Base-by-base conservation (phyloP, 1,140 invertebrate genomes). In the Saccostrea glomerata region DNA sequence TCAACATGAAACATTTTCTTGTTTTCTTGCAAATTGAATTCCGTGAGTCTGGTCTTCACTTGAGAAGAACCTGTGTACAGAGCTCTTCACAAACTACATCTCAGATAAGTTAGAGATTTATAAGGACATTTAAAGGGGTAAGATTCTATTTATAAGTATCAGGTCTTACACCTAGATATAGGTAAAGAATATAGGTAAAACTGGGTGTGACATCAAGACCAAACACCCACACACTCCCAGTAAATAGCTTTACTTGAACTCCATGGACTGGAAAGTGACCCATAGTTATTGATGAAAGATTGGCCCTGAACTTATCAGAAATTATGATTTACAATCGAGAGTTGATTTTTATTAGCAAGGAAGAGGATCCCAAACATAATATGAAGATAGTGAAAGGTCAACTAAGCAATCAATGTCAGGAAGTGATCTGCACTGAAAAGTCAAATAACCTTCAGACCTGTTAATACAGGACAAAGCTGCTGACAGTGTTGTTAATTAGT, bases 401-500 rank as follows among this genome's bases (percentile, higher is more conserved):
- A 2, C 60, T 66, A 9, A 66, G 13, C 20, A 9, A n/a, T n/a
- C 20, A 9, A 63, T n/a, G 60, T 23, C 60, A 66, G 60, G 60
- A 20, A 66, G 60, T n/a, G n/a, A n/a, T 23, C 23, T 66, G 60
- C 60, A 66, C 60, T 66, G 7, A n/a, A 66, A 47, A 47, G 47
- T 47, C 15, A 63, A 20, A 63, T 17, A 63, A 63, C 58, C 58
- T 77, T 30, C 23, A 77, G 70, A 25, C 11, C 70, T 36, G 70
- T 77, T 30, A 73, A 73, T 73, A 73, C 25, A 77, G 30, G 70
- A 77, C 70, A 77, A 30, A 25, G 30, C 70, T 77, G 25, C 25
- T 15, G 25, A 77, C 30, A 77, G 13, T 77, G 70, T 77, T 77
- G 70, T 77, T 77, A 77, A 77, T 77, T 25, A 77, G 7, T 30